Percentiles rank a stretch among this genome's conserved stretches.
Evolutionary conservation across 1,140 invertebrate species (phyloP).

Genomic region (Uloborus diversus): DNA sequence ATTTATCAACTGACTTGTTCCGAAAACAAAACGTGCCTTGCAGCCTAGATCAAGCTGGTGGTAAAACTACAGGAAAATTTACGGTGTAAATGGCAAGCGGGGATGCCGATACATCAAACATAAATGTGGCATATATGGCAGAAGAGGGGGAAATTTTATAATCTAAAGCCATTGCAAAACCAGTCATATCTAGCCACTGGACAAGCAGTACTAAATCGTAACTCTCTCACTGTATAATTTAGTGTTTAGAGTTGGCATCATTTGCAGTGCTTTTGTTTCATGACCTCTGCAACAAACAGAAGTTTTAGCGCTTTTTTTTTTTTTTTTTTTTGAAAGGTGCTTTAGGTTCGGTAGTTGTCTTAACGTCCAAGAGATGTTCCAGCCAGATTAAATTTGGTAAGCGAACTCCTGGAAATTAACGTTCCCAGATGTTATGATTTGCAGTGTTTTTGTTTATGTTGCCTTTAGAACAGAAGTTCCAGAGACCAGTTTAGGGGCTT

Average conservation of each 20-base stretch:
- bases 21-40: slow-evolving; percentile 49
- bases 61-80: slow-evolving; percentile 33
- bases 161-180: slow-evolving; percentile 25
- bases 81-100: slow-evolving; percentile 74
- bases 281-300: slow-evolving; percentile 14
- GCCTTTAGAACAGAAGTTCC: too few relatives aligned
- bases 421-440: not conserved
- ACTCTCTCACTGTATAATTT: slow-evolving; percentile 29
- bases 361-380: too few relatives aligned
- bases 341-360: too few relatives aligned
- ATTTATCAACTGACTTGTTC: slow-evolving; percentile 26
- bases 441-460: too few relatives aligned
- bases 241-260: slow-evolving; percentile 16
- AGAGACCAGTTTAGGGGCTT: too few relatives aligned
- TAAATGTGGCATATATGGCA: slow-evolving; percentile 38
- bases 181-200: slow-evolving; percentile 3
- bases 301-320: slow-evolving; percentile 27
- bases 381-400: too few relatives aligned
- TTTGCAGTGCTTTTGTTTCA: slow-evolving; percentile 27
- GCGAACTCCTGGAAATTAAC: too few relatives aligned
- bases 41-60: slow-evolving; percentile 12
- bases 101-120: slow-evolving; percentile 64
- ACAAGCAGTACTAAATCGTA: slow-evolving; percentile 29
- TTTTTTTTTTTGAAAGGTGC: too few relatives aligned
- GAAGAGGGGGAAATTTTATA: slow-evolving; percentile 38